Evolutionary conservation across 2,113 vertebrate species (phyloP).

Genomic region (Theropithecus gelada): DNA sequence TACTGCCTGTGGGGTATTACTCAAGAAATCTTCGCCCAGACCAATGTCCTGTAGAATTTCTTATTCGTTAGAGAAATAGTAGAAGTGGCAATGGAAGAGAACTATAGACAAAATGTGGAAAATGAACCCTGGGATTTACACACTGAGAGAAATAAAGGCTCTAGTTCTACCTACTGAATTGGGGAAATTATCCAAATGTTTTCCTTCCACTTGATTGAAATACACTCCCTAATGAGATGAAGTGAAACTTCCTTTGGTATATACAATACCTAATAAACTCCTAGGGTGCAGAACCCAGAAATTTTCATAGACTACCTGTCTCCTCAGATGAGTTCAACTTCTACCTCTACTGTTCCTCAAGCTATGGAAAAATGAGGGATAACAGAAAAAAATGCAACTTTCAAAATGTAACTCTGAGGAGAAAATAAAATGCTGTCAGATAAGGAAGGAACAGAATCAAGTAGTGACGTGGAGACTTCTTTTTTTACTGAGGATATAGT

Average conservation of each 20-base stretch:
- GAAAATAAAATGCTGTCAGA: conserved; percentile 6
- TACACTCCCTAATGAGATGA: not conserved
- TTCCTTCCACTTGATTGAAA: not conserved
- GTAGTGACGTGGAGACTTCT: not conserved
- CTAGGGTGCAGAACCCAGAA: not conserved
- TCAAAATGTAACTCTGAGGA: not conserved
- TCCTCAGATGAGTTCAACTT: not conserved
- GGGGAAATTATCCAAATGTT: not conserved
- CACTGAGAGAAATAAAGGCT: not conserved
- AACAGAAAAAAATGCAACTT: not conserved
- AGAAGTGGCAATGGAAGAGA: not conserved
- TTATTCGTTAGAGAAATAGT: not conserved
- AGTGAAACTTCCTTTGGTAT: not conserved
- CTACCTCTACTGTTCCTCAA: not conserved
- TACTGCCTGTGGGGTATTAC: no score
- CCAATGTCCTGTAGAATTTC: no score
- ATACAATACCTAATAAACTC: not conserved
- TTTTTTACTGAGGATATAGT: not conserved
- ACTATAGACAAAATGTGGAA: not conserved
- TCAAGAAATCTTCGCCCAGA: no score
- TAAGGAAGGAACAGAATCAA: not conserved
- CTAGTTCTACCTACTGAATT: not conserved
- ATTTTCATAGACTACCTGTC: not conserved
- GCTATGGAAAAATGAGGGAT: not conserved
- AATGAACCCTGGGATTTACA: not conserved